These are phyloP conservation scores for Paracanthobrama guichenoti DNA, from an alignment of 2,113 vertebrate species.

Conservation along the genomic window DNA sequence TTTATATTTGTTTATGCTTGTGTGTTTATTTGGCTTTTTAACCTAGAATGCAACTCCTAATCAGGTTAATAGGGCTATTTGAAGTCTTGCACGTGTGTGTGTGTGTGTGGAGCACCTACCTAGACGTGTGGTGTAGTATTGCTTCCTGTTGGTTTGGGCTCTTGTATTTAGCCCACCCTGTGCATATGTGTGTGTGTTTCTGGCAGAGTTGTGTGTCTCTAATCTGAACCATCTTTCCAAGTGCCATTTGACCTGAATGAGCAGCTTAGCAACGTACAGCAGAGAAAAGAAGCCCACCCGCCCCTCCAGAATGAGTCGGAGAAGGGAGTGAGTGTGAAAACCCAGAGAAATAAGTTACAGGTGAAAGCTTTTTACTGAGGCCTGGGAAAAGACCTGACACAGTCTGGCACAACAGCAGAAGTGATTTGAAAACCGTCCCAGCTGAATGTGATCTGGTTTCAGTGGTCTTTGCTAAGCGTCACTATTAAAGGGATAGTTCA, in stretches of 20 bases:
- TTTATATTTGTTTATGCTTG: neutral
- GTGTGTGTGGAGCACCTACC: no score
- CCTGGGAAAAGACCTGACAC: constrained; percentile 15
- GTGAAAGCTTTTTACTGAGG: constrained; percentile 2
- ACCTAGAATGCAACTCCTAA: neutral
- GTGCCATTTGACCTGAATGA: constrained; percentile 67
- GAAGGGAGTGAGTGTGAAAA: neutral
- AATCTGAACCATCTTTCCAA: constrained; percentile 65
- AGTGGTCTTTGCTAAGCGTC: neutral
- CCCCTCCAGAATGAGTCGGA: neutral
- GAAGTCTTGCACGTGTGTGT: neutral
- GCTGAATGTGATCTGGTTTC: neutral
- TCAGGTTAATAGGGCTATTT: neutral
- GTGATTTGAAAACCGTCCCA: constrained; percentile 36
- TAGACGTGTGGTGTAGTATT: neutral
- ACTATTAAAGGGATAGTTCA: neutral
- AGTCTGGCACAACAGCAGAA: constrained; percentile 42
- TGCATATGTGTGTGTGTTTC: neutral
- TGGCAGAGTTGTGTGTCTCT: constrained; percentile 42
- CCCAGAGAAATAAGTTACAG: neutral
- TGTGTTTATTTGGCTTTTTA: neutral
- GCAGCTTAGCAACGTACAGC: constrained; percentile 59
- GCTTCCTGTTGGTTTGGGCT: neutral
- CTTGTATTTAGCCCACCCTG: neutral
- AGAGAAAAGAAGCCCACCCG: constrained; percentile 31